phyloP scores from a whole-genome alignment of 2,113 vertebrate species.

The Hipposideros armiger region DNA sequence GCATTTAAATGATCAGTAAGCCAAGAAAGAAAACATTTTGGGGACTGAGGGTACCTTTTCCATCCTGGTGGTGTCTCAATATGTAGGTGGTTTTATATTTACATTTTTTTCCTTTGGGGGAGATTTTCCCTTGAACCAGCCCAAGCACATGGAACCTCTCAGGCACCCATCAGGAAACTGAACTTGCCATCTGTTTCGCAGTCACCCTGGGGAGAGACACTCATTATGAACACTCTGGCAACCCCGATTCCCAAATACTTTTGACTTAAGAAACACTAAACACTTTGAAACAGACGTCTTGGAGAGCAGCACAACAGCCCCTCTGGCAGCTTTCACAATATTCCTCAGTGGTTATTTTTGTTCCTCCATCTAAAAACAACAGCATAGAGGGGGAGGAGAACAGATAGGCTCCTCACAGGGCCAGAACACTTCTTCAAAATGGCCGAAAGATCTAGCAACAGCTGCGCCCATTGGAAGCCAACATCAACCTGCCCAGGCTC shows the following conservation, averaged over 20 bases:
- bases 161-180: background rate
- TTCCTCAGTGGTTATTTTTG: slow-evolving; percentile 30
- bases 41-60: background rate
- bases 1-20: background rate
- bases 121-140: background rate
- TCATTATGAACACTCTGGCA: background rate
- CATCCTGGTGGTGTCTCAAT: background rate
- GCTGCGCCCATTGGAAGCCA: slow-evolving; percentile 1
- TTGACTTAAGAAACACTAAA: slow-evolving; percentile 65
- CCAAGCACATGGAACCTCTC: background rate
- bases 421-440: slow-evolving; percentile 53
- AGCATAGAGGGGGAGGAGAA: slow-evolving; percentile 53
- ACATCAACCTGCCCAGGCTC: background rate
- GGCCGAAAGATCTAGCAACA: slow-evolving; percentile 45
- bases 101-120: background rate
- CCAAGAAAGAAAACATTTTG: background rate
- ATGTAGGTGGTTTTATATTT: background rate
- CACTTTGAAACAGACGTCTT: slow-evolving; percentile 74
- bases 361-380: slow-evolving; percentile 69
- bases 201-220: background rate
- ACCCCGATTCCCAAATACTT: background rate
- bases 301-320: slow-evolving; percentile 26
- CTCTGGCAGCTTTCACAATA: background rate
- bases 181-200: slow-evolving; percentile 13
- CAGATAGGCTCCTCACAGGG: slow-evolving; percentile 48